Evolutionary conservation across 2,797 vertebrate species (phyloP), one percentile per base, ranked within the genome.

Genomic region (Brotogeris chrysoptera): DNA sequence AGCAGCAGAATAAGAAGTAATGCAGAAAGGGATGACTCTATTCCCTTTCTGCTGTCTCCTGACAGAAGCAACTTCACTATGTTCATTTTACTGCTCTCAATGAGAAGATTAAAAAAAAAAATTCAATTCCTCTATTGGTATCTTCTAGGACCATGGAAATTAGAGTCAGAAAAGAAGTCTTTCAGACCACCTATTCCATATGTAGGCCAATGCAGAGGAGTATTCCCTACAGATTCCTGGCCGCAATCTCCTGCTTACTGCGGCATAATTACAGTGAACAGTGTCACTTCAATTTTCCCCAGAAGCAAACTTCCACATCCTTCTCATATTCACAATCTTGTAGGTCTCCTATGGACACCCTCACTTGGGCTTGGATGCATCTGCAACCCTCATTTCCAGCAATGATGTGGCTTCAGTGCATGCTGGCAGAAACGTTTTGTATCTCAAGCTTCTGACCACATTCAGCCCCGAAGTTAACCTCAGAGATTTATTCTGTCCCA

Each of bases 281-380:
- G 12, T 5, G 6, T 57, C 71, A 43, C 71, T 91, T 9, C 17
- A 3, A 10, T 41, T 3, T 57, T 74, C 65, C 74, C 72, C 72
- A 77, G 25, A 10, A 72, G 66, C 53, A 46, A 77, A 34, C 20
- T 27, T 38, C 19, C 52, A 8, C 41, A 36, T 23, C 61, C 57
- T 16, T 1, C 66, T 27, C 32, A 2, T 2, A 11, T 1, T 74
- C 55, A 3, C 0, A 2, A 4, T 2, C 36, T 7, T 1, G 8
- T 0, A 7, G 30, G 80, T 81, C 36, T 46, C 27, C 32, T 41
- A 6, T 2, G 2, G 70, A 25, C 60, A 41, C 3, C 23, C 63
- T 6, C 3, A 1, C 13, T 9, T 1, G 8, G 50, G 69, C 74
- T 9, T 3, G 2, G 9, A 16, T 6, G n/a, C 46, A 6, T 9